Evolutionary conservation across 1,140 invertebrate genomes (phyloP).

Genomic region (Philopotamus ludificatus): DNA sequence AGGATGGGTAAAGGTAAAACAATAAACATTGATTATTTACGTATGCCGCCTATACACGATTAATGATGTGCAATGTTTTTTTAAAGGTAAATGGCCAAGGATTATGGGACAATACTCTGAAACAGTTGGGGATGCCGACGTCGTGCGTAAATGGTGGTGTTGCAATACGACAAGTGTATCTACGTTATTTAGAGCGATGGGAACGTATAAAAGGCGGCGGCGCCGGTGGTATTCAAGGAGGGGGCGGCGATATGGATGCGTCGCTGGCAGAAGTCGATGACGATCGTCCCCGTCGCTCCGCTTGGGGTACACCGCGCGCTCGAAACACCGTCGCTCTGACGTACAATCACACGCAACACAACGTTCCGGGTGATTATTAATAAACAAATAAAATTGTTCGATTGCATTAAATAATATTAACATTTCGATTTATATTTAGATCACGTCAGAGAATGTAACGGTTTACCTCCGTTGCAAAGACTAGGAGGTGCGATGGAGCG

Average conservation of each 20-base stretch:
- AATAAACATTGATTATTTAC: no score
- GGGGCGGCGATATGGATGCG: conserved; percentile 75
- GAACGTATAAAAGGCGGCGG: conserved; percentile 43
- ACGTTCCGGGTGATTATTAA: conserved; percentile 63
- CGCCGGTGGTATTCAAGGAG: conserved; percentile 11
- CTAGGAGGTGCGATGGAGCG: conserved; percentile 80
- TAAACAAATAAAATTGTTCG: conserved; percentile 45
- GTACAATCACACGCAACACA: conserved; percentile 83
- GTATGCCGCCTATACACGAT: no score
- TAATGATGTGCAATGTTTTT: no score
- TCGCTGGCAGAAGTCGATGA: conserved; percentile 75
- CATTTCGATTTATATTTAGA: conserved; percentile 52
- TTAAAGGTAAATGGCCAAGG: conserved; percentile 81
- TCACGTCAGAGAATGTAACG: conserved; percentile 62
- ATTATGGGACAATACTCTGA: conserved; percentile 79
- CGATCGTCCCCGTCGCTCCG: conserved; percentile 65
- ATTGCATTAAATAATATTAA: background rate
- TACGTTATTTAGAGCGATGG: conserved; percentile 70
- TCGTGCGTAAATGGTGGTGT: conserved; percentile 84
- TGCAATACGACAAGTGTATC: conserved; percentile 84
- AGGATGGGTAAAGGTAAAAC: conserved; percentile 85
- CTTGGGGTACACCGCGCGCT: conserved; percentile 62
- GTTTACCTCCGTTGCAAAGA: conserved; percentile 57
- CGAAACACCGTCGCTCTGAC: conserved; percentile 72
- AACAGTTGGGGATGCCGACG: conserved; percentile 73